Evolutionary conservation across 2,888 invertebrate species (phyloP).

Genomic region (Agonopterix heracliana): DNA sequence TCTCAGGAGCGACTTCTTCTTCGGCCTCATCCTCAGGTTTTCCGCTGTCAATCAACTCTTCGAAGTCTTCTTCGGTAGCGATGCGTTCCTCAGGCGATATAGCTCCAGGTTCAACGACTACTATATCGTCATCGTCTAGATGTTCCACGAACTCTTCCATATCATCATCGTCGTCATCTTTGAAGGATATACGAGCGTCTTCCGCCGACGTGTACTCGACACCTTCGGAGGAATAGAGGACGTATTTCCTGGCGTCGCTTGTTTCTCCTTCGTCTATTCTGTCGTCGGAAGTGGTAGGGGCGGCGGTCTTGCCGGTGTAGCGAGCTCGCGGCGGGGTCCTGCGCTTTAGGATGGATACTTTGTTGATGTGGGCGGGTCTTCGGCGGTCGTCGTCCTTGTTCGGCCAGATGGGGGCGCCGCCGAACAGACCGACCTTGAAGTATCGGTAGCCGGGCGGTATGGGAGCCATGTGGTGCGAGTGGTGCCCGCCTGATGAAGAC

Average conservation of each 20-base stretch:
- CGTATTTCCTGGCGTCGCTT: constrained; percentile 78
- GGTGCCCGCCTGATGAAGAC: constrained; percentile 44
- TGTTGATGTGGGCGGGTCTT: constrained; percentile 53
- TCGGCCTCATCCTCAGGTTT: constrained; percentile 71
- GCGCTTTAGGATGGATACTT: constrained; percentile 77
- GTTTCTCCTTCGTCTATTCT: constrained; percentile 37
- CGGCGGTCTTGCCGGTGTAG: constrained; percentile 45
- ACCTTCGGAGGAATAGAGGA: constrained; percentile 78
- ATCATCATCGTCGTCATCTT: constrained; percentile 53
- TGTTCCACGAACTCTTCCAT: constrained; percentile 52
- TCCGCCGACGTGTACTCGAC: constrained; percentile 76
- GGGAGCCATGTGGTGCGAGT: constrained; percentile 72
- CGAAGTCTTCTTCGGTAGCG: constrained; percentile 80
- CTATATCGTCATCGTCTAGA: constrained; percentile 77
- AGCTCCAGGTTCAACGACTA: constrained; percentile 76
- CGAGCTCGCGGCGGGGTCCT: constrained; percentile 77
- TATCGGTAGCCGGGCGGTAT: constrained; percentile 77
- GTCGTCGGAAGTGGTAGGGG: constrained; percentile 24
- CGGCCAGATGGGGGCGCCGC: constrained; percentile 82
- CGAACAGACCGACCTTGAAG: constrained; percentile 78
- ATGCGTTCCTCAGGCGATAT: constrained; percentile 80
- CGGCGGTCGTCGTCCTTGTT: constrained; percentile 56
- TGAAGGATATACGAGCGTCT: constrained; percentile 55
- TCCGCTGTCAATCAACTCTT: constrained; percentile 79
- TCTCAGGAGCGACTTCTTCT: constrained; percentile 48